These are phyloP conservation scores for Paracyclopina nana DNA, from an alignment of 1,140 invertebrate genomes.

Conservation along the genomic window DNA sequence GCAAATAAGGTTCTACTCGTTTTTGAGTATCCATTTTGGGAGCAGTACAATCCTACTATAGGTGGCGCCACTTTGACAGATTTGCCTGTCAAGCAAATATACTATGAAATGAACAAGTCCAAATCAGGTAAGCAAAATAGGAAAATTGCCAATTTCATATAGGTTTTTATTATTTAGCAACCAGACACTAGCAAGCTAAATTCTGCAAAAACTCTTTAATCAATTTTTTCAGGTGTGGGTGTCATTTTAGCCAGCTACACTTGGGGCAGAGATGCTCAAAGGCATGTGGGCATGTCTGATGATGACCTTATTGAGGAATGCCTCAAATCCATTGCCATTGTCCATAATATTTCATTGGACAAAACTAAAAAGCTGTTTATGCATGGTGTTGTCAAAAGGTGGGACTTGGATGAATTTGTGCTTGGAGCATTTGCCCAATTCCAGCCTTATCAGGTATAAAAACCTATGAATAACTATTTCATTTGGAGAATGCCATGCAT, in stretches of 20 bases:
- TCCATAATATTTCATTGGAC: background rate
- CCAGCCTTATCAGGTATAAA: background rate
- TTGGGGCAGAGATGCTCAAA: slow-evolving; percentile 5
- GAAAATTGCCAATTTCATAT: too few species aligned
- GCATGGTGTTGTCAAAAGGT: slow-evolving; percentile 3
- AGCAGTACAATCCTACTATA: background rate
- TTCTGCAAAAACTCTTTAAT: too few species aligned
- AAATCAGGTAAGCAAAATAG: background rate
- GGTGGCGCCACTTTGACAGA: background rate
- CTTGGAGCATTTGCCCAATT: slow-evolving; percentile 4
- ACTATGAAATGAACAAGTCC: background rate
- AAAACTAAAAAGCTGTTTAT: background rate
- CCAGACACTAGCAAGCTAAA: too few species aligned
- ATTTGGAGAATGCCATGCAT: background rate
- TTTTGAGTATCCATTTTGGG: background rate
- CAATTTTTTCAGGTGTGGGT: slow-evolving; percentile 4
- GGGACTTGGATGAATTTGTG: background rate
- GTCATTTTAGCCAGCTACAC: slow-evolving; percentile 9
- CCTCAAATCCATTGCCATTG: background rate
- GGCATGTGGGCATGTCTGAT: slow-evolving; percentile 7
- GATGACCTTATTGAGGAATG: slow-evolving; percentile 7
- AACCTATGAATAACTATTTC: background rate
- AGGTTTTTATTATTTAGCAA: too few species aligned
- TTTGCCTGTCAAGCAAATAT: background rate
- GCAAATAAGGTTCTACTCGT: background rate